Conservation (phyloP, 2,888 invertebrate genomes). For the Eupithecia centaureata region DNA sequence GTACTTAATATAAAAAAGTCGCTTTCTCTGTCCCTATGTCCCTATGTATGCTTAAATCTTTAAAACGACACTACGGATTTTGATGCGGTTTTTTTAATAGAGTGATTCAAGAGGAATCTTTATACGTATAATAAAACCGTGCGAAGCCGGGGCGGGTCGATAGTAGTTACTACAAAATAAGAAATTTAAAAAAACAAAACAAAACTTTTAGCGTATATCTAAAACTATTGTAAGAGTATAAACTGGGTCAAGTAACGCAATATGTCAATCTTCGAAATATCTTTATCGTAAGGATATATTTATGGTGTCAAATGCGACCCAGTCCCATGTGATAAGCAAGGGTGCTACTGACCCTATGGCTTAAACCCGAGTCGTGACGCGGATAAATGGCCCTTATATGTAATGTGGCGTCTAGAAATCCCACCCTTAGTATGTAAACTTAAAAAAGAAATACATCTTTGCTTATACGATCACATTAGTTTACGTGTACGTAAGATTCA, state of each 20-base stretch:
- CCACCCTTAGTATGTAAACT: constrained; percentile 1
- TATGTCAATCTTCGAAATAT: background rate
- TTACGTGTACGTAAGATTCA: background rate
- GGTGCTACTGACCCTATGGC: constrained; percentile 23
- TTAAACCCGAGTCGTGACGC: constrained; percentile 33
- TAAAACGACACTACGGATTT: too few relatives aligned
- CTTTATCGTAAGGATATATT: constrained; percentile 9
- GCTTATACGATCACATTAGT: too few relatives aligned
- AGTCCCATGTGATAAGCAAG: constrained; percentile 19
- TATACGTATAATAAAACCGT: too few relatives aligned
- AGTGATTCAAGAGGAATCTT: too few relatives aligned
- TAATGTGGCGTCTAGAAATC: constrained; percentile 32
- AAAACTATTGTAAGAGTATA: background rate
- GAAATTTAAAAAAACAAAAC: too few relatives aligned
- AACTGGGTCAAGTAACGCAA: background rate
- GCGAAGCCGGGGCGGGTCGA: too few relatives aligned
- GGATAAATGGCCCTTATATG: constrained; percentile 39
- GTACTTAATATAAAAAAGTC: too few relatives aligned
- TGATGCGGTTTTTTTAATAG: too few relatives aligned
- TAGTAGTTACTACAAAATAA: too few relatives aligned
- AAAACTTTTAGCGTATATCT: background rate
- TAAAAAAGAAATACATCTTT: constrained; percentile 12
- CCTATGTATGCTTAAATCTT: too few relatives aligned
- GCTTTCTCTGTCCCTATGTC: too few relatives aligned
- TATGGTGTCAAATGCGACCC: constrained; percentile 29